Evolutionary conservation across 2,888 invertebrate species (phyloP), one percentile per base, ranked within the genome.

Genomic region (Melanchra persicariae): DNA sequence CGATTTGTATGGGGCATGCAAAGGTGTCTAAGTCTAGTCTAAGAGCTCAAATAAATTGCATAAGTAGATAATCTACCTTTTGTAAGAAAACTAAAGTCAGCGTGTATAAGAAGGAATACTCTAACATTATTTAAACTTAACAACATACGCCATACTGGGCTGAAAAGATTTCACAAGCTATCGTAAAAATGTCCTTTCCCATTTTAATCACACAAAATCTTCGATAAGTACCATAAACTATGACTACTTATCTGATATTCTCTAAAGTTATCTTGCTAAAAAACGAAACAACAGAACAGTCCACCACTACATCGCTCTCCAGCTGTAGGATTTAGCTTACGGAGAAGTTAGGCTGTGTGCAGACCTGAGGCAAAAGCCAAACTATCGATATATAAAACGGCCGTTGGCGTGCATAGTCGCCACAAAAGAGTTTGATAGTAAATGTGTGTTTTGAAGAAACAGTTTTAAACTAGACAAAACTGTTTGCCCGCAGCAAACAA

Each of bases 181-280:
- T 77, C 73, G 47, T 78, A 77, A 73, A 64, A 67, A 62, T 26
- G 43, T 66, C 66, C 26, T 24, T 66, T 34, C 12, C 61, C 37
- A n/a, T 59, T 67, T 54, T 74, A 65, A 75, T 79, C 58, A 75
- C 55, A 75, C 55, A 63, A 63, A 80, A 63, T 79, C 70, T 68
- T 47, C 59, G 49, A 63, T 65, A 63, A 66, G 12, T 54, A 47
- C 63, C 63, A 80, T 71, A 71, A 76, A 76, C 70, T 74, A 54
- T 30, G 57, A n/a, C 60, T 51, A 58, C 71, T 71, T 77, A 81
- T 65, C 81, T 65, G 72, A 81, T 77, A 81, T 71, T 37, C 52
- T 58, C 45, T 51, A 45, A 72, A 77, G 67, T 72, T 75, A 77
- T 40, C 49, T 65, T 26, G 34, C 54, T 51, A 61, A 68, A 76